These are phyloP conservation scores for Oscheius sp. DNA, from an alignment of 2,888 invertebrate genomes.

Conservation along the genomic window DNA sequence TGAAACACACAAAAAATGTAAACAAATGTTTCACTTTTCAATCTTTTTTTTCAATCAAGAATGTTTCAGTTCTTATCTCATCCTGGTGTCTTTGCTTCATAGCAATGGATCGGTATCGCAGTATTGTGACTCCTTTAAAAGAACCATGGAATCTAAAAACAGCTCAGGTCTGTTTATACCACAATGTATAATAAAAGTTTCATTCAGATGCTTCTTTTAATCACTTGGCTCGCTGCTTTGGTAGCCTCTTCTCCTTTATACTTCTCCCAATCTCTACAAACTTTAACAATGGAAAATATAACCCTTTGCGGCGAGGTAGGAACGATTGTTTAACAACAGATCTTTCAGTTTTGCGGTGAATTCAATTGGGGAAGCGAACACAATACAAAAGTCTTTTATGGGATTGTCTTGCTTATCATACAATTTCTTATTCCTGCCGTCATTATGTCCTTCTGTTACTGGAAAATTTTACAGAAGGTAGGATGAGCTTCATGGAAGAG, in stretches of 20 bases:
- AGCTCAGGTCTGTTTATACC: slow-evolving; percentile 42
- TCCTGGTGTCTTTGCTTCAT: slow-evolving; percentile 96
- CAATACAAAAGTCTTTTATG: slow-evolving; percentile 48
- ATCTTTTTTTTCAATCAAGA: too few relatives aligned
- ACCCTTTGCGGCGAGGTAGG: slow-evolving; percentile 62
- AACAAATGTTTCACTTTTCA: neutral
- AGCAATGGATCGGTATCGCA: slow-evolving; percentile 88
- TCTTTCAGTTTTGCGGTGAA: slow-evolving; percentile 66
- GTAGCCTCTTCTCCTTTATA: slow-evolving; percentile 64
- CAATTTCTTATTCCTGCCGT: slow-evolving; percentile 64
- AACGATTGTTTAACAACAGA: neutral
- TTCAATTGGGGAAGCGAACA: slow-evolving; percentile 59
- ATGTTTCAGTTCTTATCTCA: slow-evolving; percentile 88
- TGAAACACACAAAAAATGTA: neutral
- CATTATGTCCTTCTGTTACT: slow-evolving; percentile 69
- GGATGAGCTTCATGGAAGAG: neutral
- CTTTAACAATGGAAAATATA: slow-evolving; percentile 51
- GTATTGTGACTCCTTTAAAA: slow-evolving; percentile 67
- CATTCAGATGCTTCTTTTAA: slow-evolving; percentile 49
- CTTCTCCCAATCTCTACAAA: slow-evolving; percentile 60
- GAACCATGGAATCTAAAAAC: slow-evolving; percentile 65
- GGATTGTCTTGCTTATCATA: slow-evolving; percentile 56
- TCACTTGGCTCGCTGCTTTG: slow-evolving; percentile 62
- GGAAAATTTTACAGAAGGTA: slow-evolving; percentile 69
- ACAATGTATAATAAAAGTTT: neutral